Evolutionary conservation across 2,888 invertebrate genomes (phyloP).

Genomic region (Branchellion lobata): DNA sequence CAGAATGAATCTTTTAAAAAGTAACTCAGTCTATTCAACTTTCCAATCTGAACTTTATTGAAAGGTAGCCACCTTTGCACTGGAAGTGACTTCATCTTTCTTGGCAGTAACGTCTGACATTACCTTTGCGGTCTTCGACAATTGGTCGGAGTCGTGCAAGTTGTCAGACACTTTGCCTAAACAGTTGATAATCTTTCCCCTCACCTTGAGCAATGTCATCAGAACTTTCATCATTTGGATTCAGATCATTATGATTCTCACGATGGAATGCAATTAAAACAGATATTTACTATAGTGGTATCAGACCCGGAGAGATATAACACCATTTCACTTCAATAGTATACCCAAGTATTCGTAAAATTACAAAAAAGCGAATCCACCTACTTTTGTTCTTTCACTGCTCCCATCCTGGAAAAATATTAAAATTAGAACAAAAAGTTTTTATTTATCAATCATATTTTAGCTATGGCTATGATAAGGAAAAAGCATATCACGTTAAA

Average conservation of each 20-base stretch:
- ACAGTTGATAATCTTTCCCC: constrained; percentile 51
- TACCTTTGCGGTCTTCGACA: constrained; percentile 48
- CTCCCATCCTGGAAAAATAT: background rate
- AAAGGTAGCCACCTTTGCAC: constrained; percentile 34
- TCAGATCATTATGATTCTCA: background rate
- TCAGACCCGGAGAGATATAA: background rate
- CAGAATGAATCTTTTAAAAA: too few species aligned
- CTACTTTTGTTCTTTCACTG: background rate
- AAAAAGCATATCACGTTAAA: too few species aligned
- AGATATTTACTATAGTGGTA: background rate
- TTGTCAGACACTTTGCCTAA: constrained; percentile 51
- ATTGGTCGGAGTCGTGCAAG: constrained; percentile 51
- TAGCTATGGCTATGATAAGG: too few species aligned
- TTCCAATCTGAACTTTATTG: background rate
- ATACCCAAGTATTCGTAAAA: too few species aligned
- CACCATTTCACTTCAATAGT: too few species aligned
- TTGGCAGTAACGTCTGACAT: constrained; percentile 47
- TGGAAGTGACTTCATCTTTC: constrained; percentile 39
- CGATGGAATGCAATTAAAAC: background rate
- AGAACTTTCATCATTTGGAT: too few species aligned
- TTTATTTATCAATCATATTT: too few species aligned
- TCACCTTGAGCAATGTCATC: too few species aligned
- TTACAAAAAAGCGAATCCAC: background rate
- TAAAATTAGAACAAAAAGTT: too few species aligned
- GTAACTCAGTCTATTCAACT: too few species aligned